Evolutionary conservation across 2,113 vertebrate species (phyloP).

Genomic region (Lampris incognitus): DNA sequence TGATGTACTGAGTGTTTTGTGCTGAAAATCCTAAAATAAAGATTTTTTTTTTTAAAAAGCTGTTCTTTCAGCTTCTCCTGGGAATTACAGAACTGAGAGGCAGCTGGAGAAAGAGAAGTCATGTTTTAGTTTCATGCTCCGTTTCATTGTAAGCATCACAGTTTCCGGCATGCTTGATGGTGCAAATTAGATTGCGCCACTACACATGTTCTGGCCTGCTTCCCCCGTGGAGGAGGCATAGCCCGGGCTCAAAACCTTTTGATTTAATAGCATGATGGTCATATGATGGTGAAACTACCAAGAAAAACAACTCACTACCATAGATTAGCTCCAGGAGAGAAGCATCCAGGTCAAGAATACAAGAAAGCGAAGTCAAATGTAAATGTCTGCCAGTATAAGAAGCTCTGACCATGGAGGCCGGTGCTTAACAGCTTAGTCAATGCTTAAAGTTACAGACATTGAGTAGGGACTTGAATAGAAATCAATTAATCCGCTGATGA

Average conservation of each 20-base stretch:
- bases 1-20: too few relatives aligned
- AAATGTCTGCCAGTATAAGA: not conserved
- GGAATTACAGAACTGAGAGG: not conserved
- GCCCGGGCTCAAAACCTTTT: not conserved
- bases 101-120: slow-evolving; percentile 70
- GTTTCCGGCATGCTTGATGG: slow-evolving; percentile 63
- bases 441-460: too few relatives aligned
- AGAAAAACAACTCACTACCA: not conserved
- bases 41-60: slow-evolving; percentile 27
- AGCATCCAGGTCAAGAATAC: too few relatives aligned
- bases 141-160: slow-evolving; percentile 49
- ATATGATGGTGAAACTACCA: not conserved
- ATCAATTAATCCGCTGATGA: too few relatives aligned
- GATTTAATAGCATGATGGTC: too few relatives aligned
- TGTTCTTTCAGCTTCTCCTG: slow-evolving; percentile 52
- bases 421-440: too few relatives aligned
- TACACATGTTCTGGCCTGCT: slow-evolving; percentile 18
- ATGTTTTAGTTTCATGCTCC: slow-evolving; percentile 55
- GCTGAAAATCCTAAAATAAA: too few relatives aligned
- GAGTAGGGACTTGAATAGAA: too few relatives aligned
- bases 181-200: slow-evolving; percentile 65
- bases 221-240: slow-evolving; percentile 42
- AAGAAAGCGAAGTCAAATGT: not conserved
- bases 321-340: not conserved
- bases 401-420: too few relatives aligned